phyloP scores from a whole-genome alignment of 2,113 vertebrate species.

The Pseudopipra pipra region DNA sequence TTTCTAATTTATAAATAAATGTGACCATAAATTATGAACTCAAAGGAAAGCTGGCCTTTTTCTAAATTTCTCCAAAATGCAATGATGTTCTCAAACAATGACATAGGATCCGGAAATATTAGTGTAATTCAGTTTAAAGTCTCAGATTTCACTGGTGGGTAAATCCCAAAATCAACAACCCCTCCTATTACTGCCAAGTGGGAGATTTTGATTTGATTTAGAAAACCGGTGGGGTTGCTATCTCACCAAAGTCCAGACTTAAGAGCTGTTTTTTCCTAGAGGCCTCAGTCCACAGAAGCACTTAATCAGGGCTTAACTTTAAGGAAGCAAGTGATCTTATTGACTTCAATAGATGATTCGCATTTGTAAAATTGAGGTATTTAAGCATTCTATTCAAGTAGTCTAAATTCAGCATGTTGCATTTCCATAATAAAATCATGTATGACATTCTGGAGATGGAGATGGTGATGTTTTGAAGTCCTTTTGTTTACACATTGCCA shows the following conservation, averaged over 20 bases:
- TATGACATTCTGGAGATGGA: neutral
- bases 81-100: neutral
- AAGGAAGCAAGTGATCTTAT: slow-evolving; percentile 23
- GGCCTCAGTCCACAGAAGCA: neutral
- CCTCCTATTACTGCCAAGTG: neutral
- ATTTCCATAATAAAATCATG: slow-evolving; percentile 20
- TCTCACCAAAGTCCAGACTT: neutral
- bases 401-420: neutral
- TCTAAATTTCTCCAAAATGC: neutral
- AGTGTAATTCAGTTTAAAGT: neutral
- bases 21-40: neutral
- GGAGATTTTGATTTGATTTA: slow-evolving; percentile 32
- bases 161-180: neutral
- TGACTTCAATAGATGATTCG: neutral
- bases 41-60: neutral
- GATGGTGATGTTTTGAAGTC: neutral
- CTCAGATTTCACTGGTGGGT: neutral
- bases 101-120: neutral
- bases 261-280: slow-evolving; percentile 15
- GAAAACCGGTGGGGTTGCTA: neutral
- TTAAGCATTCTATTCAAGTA: slow-evolving; percentile 17
- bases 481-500: slow-evolving; percentile 14
- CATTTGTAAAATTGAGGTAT: slow-evolving; percentile 21
- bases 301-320: slow-evolving; percentile 35
- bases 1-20: neutral